Evolutionary conservation across 2,113 vertebrate species (phyloP), one percentile per base, ranked within the genome.

Genomic region (Pollimyrus isidori): DNA sequence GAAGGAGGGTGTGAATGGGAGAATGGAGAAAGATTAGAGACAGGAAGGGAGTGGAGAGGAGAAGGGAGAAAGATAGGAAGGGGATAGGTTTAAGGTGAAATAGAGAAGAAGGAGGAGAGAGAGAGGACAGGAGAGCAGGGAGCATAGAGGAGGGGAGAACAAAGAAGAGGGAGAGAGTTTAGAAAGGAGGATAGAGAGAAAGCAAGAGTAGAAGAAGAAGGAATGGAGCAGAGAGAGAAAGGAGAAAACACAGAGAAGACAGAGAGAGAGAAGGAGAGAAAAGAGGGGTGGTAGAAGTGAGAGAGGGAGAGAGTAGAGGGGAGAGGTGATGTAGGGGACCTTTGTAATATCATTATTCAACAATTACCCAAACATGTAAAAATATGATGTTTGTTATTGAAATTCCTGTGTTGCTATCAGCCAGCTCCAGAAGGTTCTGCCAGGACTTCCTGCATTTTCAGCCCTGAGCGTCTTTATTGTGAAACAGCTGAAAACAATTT

Each of bases 121-220:
- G 76, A 65, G 88, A 76, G 88, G 52, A 53, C 15, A 56, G 5
- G 53, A 56, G 19, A 56, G 53, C 53, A 56, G 5, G 53, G 19
- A 56, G 53, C 6, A 19, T 91, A 89, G 86, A 56, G 88, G 76
- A 62, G 84, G 23, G 69, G 15, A 35, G 11, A 94, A 65, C 92
- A 91, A 91, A 93, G 90, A 92, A 45, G 58, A 94, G 93, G 93
- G 91, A 46, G 49, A 45, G 30, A 45, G n/a, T 19, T 49, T 13
- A 73, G 10, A n/a, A 69, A 26, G 62, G 26, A 86, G 15, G 62
- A 21, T n/a, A 46, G 42, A 62, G 15, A 46, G 82, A 62, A 39
- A 65, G 46, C 56, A 6, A 69, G 7, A 30, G 45, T 3, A 80
- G 10, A 62, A 84, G 35, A 83, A 21, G 17, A 82, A 42, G 13